Conservation (phyloP, 2,113 vertebrate genomes). For the Malaclemys terrapin region DNA sequence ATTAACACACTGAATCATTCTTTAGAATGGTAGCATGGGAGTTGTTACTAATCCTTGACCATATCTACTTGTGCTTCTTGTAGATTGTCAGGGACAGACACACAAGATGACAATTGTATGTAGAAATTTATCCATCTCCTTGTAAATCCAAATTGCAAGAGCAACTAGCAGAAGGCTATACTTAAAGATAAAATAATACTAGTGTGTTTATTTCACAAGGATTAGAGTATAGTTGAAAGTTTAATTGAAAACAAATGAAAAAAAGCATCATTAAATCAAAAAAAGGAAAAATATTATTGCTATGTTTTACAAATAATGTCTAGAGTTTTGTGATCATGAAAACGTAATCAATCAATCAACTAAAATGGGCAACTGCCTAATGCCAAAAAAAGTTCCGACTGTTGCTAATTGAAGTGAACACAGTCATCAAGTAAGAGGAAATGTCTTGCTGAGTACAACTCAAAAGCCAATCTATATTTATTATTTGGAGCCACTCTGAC, state of each 20-base stretch:
- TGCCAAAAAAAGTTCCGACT: background rate
- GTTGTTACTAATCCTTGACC: background rate
- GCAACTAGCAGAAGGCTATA: background rate
- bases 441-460: constrained; percentile 34
- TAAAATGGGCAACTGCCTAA: background rate
- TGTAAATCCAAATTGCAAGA: background rate
- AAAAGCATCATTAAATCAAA: background rate
- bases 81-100: background rate
- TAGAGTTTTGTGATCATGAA: background rate
- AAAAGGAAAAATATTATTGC: background rate
- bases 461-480: constrained; percentile 25
- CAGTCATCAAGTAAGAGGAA: background rate
- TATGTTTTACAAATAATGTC: background rate
- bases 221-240: background rate
- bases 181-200: background rate
- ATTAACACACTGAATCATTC: background rate
- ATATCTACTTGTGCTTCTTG: background rate
- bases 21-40: background rate
- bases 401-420: background rate
- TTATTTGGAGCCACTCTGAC: constrained; percentile 28
- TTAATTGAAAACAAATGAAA: background rate
- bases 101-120: background rate
- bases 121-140: background rate
- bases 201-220: background rate
- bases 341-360: fast-evolving